Evolutionary conservation across 2,797 vertebrate species (phyloP), one percentile per base, ranked within the genome.

Genomic region (Hafferia zeledoni): DNA sequence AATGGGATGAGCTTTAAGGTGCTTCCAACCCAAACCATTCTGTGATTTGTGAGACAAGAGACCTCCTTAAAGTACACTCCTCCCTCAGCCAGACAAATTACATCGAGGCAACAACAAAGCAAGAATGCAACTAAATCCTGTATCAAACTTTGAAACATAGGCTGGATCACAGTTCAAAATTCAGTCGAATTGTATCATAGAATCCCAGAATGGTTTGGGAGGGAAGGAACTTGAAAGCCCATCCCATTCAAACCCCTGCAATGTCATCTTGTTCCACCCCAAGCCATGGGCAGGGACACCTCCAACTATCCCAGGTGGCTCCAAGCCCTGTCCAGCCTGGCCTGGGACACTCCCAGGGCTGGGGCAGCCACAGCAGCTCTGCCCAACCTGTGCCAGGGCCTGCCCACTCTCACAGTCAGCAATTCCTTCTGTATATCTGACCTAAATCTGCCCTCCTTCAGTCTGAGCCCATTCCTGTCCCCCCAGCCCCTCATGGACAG

Each of bases 331-430:
- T 30, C 56, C 56, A 57, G 0, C 27, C 63, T n/a, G 30, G 39
- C 11, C 13, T 52, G 4, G 43, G 14, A 3, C 44, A n/a, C 9
- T 70, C 0, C 13, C 71, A 83, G 43, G 31, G 49, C 30, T 70
- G 56, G 17, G 23, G 17, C n/a, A 50, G n/a, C 28, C 71, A 5
- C 64, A 81, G 61, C 69, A 67, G 0, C 47, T 23, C 46, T 67
- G 39, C 24, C 13, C 20, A 56, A 7, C 55, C 63, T 63, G 37
- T n/a, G 49, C 64, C 31, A 44, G 79, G 19, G 56, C 19, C 43
- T 82, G 0, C 1, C 8, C 64, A 9, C 13, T 28, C 50, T 71
- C 44, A 0, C 25, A n/a, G 46, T 12, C 18, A 47, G 5, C 0
- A 2, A 83, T 59, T 71, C 1, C 44, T 41, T 23, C 52, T 15